Base-by-base conservation (phyloP, 2,113 vertebrate genomes). In the Heterocephalus glaber region DNA sequence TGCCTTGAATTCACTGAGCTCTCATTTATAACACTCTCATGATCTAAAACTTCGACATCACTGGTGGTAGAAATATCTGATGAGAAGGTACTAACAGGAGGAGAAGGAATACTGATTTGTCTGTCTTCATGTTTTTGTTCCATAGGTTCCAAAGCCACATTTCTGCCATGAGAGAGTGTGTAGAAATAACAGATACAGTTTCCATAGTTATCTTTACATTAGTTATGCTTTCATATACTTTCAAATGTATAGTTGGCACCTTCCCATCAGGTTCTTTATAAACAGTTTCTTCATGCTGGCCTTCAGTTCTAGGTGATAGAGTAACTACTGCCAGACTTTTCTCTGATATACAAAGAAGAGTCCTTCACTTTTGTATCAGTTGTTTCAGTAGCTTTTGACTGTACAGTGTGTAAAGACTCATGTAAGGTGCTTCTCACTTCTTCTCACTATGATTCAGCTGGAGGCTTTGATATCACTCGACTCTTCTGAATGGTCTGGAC, bases 21-120 rank as follows among this genome's bases (percentile, higher is more conserved):
- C 98, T 99, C 99, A 61, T 99, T 99, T 96, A 99, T 98, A 66
- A 99, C 99, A 49, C 99, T 99, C 93, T 99, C 99, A 0, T 99
- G 99, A 97, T 99, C 99, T 93, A 99, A 98, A 90, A 99, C 99
- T 98, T 99, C 99, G 93, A 99, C 99, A 74, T 99, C 99, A 93
- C 99, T 99, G 16, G 99, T 99, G 56, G 99, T 99, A 47, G 99
- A 99, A 17, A 99, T 99, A 94, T 99, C 99, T 0, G 99, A 99
- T 19, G 99, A 99, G 97, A 99, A 99, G 88, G 99, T 99, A 91
- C 99, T 99, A 72, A 99, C 98, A 6, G 99, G 99, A 95, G 99
- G 99, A 8, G 99, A 99, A 0, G 99, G 99, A 1, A 99, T 99
- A 86, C 99, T 99, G 96, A 98, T 99, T 96, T 99, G 99, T 93